Base-by-base conservation (phyloP, 2,888 invertebrate genomes). In the Melieria crassipennis region DNA sequence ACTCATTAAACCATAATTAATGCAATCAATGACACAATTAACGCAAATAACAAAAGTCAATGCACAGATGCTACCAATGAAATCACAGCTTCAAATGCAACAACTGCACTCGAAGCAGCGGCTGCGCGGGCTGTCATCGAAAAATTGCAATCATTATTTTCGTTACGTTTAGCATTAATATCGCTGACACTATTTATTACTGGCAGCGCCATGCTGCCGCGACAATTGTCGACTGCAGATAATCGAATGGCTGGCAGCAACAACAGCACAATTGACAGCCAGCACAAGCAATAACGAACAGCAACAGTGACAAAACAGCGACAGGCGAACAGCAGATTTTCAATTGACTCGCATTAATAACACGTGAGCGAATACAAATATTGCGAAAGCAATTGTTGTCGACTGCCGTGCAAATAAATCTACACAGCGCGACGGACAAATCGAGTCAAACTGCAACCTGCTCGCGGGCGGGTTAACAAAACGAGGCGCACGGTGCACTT, bases 1-100 rank as follows among this genome's bases (percentile, higher is more conserved):
- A 30, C 69, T 63, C 56, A 64, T 64, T 61, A 9, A 56, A 50
- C 47, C 50, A 58, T 52, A 71, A 73, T 71, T 70, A 68, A 71
- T 71, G 71, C 71, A 61, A 67, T 71, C 71, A 71, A 66, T 71
- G 71, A 73, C 73, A 73, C 73, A 65, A 69, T 69, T 63, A 69
- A 66, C 62, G 30, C 48, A 60, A 66, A 60, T 45, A 56, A 70
- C 46, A 60, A 48, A 42, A 43, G 6, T 13, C 62, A 47, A 48
- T 16, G 13, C 58, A 64, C 13, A 52, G 57, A 64, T 11, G 11
- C 11, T 42, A 55, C 47, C 58, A 58, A 65, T 70, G 65, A 60
- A 55, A 60, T 70, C 70, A 70, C 55, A 65, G 48, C 7, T 42
- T n/a, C 30, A 30, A 30, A 30, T 30, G 2, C 30, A 2, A 30